Conservation (phyloP, 1,140 invertebrate genomes). For the Idris sp. region DNA sequence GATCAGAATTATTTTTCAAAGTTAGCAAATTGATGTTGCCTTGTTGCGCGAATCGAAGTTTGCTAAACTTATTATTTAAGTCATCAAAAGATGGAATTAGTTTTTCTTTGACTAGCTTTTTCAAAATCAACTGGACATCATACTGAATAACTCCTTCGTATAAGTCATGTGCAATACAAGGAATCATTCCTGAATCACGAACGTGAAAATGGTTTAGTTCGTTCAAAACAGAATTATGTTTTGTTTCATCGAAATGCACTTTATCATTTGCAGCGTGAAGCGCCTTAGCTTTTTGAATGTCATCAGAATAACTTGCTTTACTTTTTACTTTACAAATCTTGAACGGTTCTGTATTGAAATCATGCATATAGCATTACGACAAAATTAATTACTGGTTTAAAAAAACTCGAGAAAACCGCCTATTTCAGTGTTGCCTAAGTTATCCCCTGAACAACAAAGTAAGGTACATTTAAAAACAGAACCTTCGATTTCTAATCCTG, state of each 20-base stretch:
- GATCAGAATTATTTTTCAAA: background rate
- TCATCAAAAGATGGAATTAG: slow-evolving; percentile 25
- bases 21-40: slow-evolving; percentile 27
- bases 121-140: slow-evolving; percentile 36
- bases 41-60: slow-evolving; percentile 8
- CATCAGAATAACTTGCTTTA: slow-evolving; percentile 14
- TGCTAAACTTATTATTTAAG: slow-evolving; percentile 18
- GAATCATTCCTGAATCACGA: slow-evolving; percentile 27
- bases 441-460: slow-evolving; percentile 55
- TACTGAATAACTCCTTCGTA: slow-evolving; percentile 43
- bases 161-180: slow-evolving; percentile 36
- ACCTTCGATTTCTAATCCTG: slow-evolving; percentile 18
- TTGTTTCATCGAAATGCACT: slow-evolving; percentile 27
- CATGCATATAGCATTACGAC: slow-evolving; percentile 53
- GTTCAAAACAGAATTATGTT: slow-evolving; percentile 43
- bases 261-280: background rate
- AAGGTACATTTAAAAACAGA: slow-evolving; percentile 35
- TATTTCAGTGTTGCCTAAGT: slow-evolving; percentile 60
- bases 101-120: slow-evolving; percentile 14
- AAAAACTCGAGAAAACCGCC: slow-evolving; percentile 60
- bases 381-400: slow-evolving; percentile 49
- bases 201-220: slow-evolving; percentile 45
- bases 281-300: slow-evolving; percentile 3
- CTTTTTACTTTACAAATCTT: slow-evolving; percentile 24
- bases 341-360: slow-evolving; percentile 15